Conservation (phyloP, 53 echinoderm and acorn worm species). For the Echinarachnius parma region DNA sequence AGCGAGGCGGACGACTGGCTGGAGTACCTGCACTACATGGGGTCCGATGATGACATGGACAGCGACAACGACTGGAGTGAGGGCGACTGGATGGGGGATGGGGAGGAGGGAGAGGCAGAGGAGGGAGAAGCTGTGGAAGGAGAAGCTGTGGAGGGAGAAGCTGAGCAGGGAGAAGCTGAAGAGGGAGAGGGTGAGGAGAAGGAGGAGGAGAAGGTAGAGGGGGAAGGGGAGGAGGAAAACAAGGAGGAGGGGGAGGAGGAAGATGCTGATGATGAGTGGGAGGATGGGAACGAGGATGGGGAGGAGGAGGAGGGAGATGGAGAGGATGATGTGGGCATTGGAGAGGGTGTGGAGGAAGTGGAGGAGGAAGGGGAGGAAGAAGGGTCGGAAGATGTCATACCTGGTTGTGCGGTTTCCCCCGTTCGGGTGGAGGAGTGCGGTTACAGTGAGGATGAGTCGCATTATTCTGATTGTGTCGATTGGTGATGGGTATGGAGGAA, state of each 20-base stretch:
- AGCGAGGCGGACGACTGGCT: slow-evolving; percentile 48
- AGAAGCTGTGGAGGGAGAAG: not conserved
- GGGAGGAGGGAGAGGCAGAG: not conserved
- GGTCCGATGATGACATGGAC: slow-evolving; percentile 42
- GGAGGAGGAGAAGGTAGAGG: slow-evolving; percentile 10
- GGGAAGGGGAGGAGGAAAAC: not conserved
- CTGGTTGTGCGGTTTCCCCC: not conserved
- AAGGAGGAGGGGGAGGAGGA: slow-evolving; percentile 21
- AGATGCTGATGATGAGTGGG: slow-evolving; percentile 35
- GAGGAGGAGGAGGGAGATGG: slow-evolving; percentile 10
- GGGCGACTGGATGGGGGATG: slow-evolving; percentile 7
- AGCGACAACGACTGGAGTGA: slow-evolving; percentile 38
- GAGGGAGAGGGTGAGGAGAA: slow-evolving; percentile 15
- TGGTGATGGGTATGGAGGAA: slow-evolving; percentile 20
- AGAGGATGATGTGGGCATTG: not conserved
- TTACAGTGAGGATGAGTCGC: slow-evolving; percentile 31
- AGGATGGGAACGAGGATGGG: slow-evolving; percentile 32
- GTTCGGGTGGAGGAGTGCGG: slow-evolving; percentile 19
- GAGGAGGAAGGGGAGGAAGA: not conserved
- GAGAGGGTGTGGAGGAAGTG: not conserved
- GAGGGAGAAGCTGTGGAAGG: not conserved
- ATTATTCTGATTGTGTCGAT: slow-evolving; percentile 41
- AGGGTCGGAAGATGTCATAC: not conserved
- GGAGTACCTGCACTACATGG: slow-evolving; percentile 48
- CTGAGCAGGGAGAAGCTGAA: not conserved